phyloP scores from a whole-genome alignment of 2,113 vertebrate genomes.

The Brienomyrus brachyistius region DNA sequence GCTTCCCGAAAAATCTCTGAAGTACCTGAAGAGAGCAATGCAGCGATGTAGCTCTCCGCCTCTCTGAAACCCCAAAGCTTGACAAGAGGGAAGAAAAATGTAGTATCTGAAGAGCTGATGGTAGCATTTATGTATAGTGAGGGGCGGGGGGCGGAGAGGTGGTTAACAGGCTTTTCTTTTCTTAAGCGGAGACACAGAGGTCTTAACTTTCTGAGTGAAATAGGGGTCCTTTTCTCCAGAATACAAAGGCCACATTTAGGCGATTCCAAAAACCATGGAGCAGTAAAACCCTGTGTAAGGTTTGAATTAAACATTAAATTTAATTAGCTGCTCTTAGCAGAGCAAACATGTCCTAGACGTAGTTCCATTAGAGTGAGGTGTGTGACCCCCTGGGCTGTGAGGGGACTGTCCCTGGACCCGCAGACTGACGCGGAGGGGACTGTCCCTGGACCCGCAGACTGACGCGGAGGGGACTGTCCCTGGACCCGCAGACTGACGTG shows the following conservation, averaged over 20 bases:
- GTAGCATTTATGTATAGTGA: neutral
- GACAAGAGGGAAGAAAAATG: neutral
- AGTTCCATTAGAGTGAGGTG: conserved; percentile 16
- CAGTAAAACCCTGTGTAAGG: conserved; percentile 21
- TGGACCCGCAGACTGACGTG: neutral
- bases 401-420: neutral
- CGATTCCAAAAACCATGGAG: conserved; percentile 15
- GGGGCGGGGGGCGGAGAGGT: neutral
- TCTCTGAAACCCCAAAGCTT: neutral
- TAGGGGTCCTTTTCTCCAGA: conserved; percentile 19
- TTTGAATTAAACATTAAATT: conserved; percentile 35
- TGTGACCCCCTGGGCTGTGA: neutral
- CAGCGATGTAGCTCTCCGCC: neutral
- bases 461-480: neutral
- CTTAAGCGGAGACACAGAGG: neutral
- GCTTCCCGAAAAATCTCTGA: neutral
- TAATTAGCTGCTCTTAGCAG: conserved; percentile 26
- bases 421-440: neutral
- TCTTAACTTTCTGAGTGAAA: conserved; percentile 20
- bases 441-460: neutral
- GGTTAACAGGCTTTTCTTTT: neutral
- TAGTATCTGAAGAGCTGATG: neutral
- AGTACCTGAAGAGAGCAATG: neutral
- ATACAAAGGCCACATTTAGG: conserved; percentile 31
- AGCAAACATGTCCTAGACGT: conserved; percentile 23